Evolutionary conservation across 2,888 invertebrate genomes (phyloP).

Genomic region (Idaea straminata): DNA sequence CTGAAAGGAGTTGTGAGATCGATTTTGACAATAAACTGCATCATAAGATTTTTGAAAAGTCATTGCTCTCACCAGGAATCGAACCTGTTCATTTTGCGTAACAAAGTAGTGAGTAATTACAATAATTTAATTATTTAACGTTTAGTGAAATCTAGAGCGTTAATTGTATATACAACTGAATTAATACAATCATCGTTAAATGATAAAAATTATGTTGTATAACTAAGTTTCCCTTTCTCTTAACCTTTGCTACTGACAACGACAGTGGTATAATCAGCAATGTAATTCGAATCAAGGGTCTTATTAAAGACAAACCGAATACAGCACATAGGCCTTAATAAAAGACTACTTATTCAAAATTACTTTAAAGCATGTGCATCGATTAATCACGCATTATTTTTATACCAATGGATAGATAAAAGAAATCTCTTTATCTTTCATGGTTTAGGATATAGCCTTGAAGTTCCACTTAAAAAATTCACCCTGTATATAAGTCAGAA

Average conservation of each 20-base stretch:
- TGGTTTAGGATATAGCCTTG: no score
- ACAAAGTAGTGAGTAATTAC: no score
- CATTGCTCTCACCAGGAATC: no score
- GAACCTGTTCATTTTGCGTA: no score
- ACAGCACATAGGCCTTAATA: neutral
- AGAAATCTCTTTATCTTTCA: no score
- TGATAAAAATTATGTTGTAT: neutral
- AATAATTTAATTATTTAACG: neutral
- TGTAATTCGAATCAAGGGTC: neutral
- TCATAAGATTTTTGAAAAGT: no score
- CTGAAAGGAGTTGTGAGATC: no score
- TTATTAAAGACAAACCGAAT: neutral
- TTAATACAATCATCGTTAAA: neutral
- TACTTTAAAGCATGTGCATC: neutral
- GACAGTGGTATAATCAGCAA: neutral
- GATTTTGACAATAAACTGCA: no score
- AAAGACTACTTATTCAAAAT: no score
- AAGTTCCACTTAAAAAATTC: no score
- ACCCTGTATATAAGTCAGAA: no score
- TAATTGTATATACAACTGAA: neutral
- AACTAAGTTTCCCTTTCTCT: neutral
- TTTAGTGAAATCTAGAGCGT: neutral
- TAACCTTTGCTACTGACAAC: neutral
- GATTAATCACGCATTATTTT: slow-evolving; percentile 20
- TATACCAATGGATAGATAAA: no score